Base-by-base conservation (phyloP, 2,113 vertebrate species). In the Hydropotes inermis region DNA sequence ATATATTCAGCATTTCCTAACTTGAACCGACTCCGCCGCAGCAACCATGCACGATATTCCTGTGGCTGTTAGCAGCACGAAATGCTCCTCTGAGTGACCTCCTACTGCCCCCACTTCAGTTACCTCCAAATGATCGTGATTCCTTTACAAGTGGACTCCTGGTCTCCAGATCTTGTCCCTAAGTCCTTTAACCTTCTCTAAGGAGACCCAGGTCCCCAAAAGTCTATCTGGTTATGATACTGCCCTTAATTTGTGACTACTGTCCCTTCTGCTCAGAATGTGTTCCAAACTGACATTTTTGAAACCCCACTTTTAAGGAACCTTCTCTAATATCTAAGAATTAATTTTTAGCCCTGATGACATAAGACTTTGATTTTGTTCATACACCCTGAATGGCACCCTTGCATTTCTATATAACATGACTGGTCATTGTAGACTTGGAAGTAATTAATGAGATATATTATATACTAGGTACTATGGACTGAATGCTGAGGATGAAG, bases 1-100 rank as follows among this genome's bases (percentile, higher is more conserved):
- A 0, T 82, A 30, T 23, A 30, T 7, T 21, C 43, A 45, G 0
- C 6, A 57, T 61, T 74, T 55, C 54, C 27, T 54, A 54, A 85
- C 8, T 43, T 39, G 39, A 45, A 50, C 7, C 16, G 33, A 7
- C 0, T 36, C 6, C 1, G 21, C 14, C 3, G 16, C 14, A 12
- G 21, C 2, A 11, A 1, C 58, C 8, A 14, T 70, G 25, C 15
- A 6, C 16, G n/a, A 10, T 23, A 19, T 78, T 30, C 21, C 9
- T 19, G 9, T 9, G 39, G 16, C 25, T 11, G 11, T 45, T 25
- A 33, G 13, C 7, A 33, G 6, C 27, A 5, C 4, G 39, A 25
- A 19, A 13, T 15, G 3, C 4, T 39, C 14, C 27, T 55, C 54
- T 12, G 6, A 36, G 23, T 2, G 7, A 15, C 17, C 43, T 67